Percentiles rank a stretch among this genome's conserved stretches.
Conservation (phyloP, 2,797 vertebrate species). For the Sciaenops ocellatus region DNA sequence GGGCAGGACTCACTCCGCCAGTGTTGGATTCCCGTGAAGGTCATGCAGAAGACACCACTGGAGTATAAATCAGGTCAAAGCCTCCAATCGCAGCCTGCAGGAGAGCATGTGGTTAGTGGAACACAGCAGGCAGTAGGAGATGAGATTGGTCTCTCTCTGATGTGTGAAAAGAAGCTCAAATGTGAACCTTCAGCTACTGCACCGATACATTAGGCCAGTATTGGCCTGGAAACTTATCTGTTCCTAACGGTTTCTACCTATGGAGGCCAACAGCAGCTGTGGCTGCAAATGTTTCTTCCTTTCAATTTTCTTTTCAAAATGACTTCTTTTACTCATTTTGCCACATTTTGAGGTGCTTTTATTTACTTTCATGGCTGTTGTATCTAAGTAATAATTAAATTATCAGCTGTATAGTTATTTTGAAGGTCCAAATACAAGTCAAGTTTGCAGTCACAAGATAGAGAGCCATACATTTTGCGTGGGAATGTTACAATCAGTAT, state of each 20-base stretch:
- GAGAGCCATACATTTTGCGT: too few relatives aligned
- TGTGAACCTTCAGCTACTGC: conserved; percentile 2
- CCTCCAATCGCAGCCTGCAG: conserved; percentile 24
- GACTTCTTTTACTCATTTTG: background rate
- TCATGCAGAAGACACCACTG: conserved; percentile 55
- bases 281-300: background rate
- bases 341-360: background rate
- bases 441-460: too few relatives aligned
- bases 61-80: conserved; percentile 63
- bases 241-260: background rate
- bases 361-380: too few relatives aligned
- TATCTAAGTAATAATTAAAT: too few relatives aligned
- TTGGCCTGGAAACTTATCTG: background rate
- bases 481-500: too few relatives aligned
- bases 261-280: background rate
- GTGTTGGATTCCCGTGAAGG: conserved; percentile 48
- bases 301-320: background rate
- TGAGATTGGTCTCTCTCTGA: conserved; percentile 9
- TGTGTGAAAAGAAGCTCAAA: conserved; percentile 21
- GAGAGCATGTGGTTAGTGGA: conserved; percentile 29
- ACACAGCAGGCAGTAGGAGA: conserved; percentile 21
- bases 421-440: too few relatives aligned
- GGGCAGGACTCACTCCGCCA: conserved; percentile 6
- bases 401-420: background rate
- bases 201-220: background rate